Evolutionary conservation across 2,888 invertebrate species (phyloP), one percentile per base, ranked within the genome.

Genomic region (Papilio elwesi): DNA sequence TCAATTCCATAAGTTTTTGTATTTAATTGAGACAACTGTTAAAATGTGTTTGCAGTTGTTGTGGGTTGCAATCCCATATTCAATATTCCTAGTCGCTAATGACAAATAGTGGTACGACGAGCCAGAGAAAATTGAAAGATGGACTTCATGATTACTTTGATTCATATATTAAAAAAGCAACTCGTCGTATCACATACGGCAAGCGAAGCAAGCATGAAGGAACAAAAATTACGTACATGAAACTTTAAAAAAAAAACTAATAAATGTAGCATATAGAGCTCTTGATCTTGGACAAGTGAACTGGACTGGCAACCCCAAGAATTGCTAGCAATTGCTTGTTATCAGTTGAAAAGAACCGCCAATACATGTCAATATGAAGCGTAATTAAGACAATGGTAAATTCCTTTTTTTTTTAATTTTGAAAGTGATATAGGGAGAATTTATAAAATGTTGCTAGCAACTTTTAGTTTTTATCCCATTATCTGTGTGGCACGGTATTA

Each of bases 11-110:
- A n/a, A 38, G 51, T 11, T 48, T 16, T 15, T 48, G 15, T 36
- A 8, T 48, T 64, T 47, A 26, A 12, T 36, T n/a, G 15, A 51
- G 1, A 13, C n/a, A 38, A 43, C 26, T 6, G 36, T 12, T 7
- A 74, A 72, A 72, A 74, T 82, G 90, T 92, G 92, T 91, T 92
- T 92, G 92, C 92, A 91, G 90, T 88, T 82, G 82, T 77, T 64
- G 70, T 81, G 89, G 91, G 90, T 88, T 88, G 90, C 91, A 83
- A 87, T 88, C 90, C 83, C 75, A 63, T 62, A 47, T 49, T 52
- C 1, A 64, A n/a, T 63, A 9, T 26, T 0, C 59, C 13, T 55
- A 38, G n/a, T 36, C 5, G 13, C n/a, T 62, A 62, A 43, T 36
- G 13, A 57, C 43, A 15, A 9, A 11, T 7, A 59, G 38, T 43